A percentile compares a stretch with the other conserved stretches of the same genome.
Evolutionary conservation across 2,797 vertebrate species (phyloP).

Genomic region (Cyprinella venusta): DNA sequence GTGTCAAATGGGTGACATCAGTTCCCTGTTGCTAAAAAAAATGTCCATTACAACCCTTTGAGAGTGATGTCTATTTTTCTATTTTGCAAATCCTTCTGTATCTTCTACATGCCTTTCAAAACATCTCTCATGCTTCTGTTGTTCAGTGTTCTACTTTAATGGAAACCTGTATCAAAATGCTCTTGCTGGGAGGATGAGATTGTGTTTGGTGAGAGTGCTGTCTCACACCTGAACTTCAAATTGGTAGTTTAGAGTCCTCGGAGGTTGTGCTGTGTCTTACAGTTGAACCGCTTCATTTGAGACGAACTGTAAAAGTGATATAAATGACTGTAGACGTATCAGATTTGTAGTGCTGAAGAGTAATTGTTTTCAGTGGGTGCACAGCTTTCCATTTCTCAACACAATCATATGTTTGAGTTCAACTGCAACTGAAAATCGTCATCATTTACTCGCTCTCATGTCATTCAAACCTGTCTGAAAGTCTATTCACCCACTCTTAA

Average conservation of each 20-base stretch:
- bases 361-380: not conserved
- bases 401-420: not conserved
- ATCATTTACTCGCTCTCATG: not conserved
- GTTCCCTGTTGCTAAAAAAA: not conserved
- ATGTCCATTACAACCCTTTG: not conserved
- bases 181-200: conserved; percentile 23
- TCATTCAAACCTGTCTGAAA: not conserved
- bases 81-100: not conserved
- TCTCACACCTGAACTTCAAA: conserved; percentile 31
- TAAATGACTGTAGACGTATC: conserved; percentile 2
- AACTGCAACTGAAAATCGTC: not conserved
- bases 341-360: not conserved
- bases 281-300: conserved; percentile 13
- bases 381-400: conserved; percentile 3
- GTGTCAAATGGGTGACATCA: conserved; percentile 13
- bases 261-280: conserved; percentile 15
- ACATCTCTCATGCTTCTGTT: conserved; percentile 6
- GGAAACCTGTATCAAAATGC: conserved; percentile 29
- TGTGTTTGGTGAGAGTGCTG: not conserved
- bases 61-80: not conserved
- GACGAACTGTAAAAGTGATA: not conserved
- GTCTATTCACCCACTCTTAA: not conserved
- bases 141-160: conserved; percentile 30
- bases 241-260: not conserved
- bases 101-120: conserved; percentile 15